Evolutionary conservation across 2,888 invertebrate genomes (phyloP), one percentile per base, ranked within the genome.

Genomic region (Hemaris fuciformis): DNA sequence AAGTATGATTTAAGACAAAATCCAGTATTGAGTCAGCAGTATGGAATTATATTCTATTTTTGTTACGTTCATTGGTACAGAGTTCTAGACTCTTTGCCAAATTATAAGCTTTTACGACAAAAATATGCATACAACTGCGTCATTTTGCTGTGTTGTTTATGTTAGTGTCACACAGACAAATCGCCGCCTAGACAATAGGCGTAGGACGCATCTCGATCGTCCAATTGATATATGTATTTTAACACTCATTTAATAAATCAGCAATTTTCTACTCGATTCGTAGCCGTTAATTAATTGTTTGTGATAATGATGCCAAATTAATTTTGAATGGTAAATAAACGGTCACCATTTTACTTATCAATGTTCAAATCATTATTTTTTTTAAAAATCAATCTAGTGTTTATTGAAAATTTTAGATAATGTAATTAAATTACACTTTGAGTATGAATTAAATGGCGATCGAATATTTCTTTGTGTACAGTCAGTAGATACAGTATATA

Each of bases 11-110:
- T 71, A 69, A 65, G 64, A 45, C 66, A 68, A 72, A 72, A 73
- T 79, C 72, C 68, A 75, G 63, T 71, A 76, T 83, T 86, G 85
- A 87, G 74, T 86, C 83, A 87, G 80, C 76, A 73, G 75, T 76
- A 77, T 82, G 87, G 84, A 88, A 87, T 86, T 85, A 80, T 85
- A 80, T 82, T 87, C 87, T 89, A 90, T 88, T 88, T 86, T 79
- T 76, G 83, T 76, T 81, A 77, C 83, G 77, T 83, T 82, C 81
- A 87, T 82, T 80, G 81, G 80, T 81, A 77, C 75, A 74, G 75
- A 78, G 77, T 77, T 83, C 82, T 82, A 84, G 81, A 81, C 80
- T 83, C 80, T 76, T 73, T 90, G 89, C 89, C 88, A 89, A 89
- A 86, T 86, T 85, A 85, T 90, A 85, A 85, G 88, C 77, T 85